A percentile compares a stretch with the other conserved stretches of the same genome.
Evolutionary conservation across 1,140 invertebrate species (phyloP).

Genomic region (Eueides isabella): DNA sequence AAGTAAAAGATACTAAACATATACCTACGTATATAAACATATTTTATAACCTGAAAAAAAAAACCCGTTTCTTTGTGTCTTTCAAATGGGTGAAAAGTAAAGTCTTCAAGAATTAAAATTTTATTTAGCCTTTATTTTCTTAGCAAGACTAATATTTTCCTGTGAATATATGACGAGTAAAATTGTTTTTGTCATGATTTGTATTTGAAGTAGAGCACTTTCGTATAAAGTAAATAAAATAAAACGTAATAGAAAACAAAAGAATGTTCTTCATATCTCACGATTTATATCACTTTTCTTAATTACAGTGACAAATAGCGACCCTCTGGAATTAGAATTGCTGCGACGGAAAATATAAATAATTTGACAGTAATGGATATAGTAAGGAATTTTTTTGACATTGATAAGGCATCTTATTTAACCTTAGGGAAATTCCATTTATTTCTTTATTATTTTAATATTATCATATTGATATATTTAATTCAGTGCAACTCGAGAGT

Average conservation of each 20-base stretch:
- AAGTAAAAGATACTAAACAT: too few relatives aligned
- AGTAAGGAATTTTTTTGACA: constrained; percentile 24
- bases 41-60: too few relatives aligned
- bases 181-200: background rate
- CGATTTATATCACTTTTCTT: constrained; percentile 18
- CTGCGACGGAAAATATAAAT: constrained; percentile 9
- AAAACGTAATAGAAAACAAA: constrained; percentile 6
- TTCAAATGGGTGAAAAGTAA: too few relatives aligned
- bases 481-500: too few relatives aligned
- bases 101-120: too few relatives aligned
- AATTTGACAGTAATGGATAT: constrained; percentile 20
- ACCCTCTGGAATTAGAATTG: constrained; percentile 10
- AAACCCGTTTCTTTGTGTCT: too few relatives aligned
- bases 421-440: background rate
- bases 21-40: too few relatives aligned
- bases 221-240: too few relatives aligned
- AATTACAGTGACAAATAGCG: constrained; percentile 25
- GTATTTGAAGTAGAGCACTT: background rate
- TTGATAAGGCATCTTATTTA: constrained; percentile 24
- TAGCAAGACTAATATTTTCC: too few relatives aligned
- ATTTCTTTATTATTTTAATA: background rate
- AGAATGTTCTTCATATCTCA: constrained; percentile 9
- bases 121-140: too few relatives aligned
- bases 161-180: background rate
- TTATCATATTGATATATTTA: too few relatives aligned